phyloP scores from a whole-genome alignment of 1,140 invertebrate species.

The Diorhabda carinulata region DNA sequence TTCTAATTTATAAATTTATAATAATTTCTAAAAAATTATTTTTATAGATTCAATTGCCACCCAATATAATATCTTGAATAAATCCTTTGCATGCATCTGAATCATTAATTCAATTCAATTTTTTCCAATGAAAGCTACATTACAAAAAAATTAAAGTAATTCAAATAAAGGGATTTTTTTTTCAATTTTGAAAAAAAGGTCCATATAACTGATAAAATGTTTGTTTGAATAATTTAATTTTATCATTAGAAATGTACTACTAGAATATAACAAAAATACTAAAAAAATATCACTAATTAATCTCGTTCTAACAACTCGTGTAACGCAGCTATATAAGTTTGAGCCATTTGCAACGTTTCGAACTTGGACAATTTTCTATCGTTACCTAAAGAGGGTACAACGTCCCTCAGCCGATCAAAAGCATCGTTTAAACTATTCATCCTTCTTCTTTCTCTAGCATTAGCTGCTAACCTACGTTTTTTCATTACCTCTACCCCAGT shows the following conservation, averaged over 20 bases:
- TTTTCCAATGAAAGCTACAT: too few relatives aligned
- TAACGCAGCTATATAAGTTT: constrained; percentile 71
- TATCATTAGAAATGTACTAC: background rate
- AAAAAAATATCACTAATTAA: background rate
- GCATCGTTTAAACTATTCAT: constrained; percentile 78
- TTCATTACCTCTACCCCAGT: constrained; percentile 49
- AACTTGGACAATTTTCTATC: constrained; percentile 76
- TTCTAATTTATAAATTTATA: too few relatives aligned
- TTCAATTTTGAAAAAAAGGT: too few relatives aligned
- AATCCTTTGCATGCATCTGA: too few relatives aligned
- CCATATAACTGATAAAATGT: background rate
- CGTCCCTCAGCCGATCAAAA: constrained; percentile 69
- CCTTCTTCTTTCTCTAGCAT: constrained; percentile 66
- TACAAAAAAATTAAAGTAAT: too few relatives aligned
- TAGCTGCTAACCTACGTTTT: constrained; percentile 65
- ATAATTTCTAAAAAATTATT: too few relatives aligned
- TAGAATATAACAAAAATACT: background rate
- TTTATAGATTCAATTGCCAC: too few relatives aligned
- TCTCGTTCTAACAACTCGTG: constrained; percentile 55
- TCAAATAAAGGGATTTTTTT: too few relatives aligned
- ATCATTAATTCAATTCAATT: too few relatives aligned
- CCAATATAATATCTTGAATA: too few relatives aligned
- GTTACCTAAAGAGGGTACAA: constrained; percentile 69
- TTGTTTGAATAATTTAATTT: background rate
- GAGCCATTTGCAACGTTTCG: constrained; percentile 79